These are phyloP conservation scores for Drosophila ercepeae DNA, from an alignment of 1,140 invertebrate genomes.

Conservation along the genomic window DNA sequence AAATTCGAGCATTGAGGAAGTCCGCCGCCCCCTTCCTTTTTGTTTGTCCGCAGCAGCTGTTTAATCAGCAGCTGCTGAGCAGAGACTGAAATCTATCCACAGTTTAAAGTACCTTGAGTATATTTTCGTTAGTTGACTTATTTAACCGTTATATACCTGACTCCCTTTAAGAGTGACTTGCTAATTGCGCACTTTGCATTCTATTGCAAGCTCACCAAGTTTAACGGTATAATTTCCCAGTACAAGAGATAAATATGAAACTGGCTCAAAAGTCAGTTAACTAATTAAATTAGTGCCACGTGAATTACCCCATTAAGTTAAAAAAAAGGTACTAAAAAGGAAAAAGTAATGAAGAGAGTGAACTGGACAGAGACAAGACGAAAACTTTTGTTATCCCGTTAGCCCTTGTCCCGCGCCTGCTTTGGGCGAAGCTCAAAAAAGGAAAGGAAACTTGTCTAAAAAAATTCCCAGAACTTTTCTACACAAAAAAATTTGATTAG, in stretches of 20 bases:
- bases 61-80: conserved; percentile 58
- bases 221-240: conserved; percentile 61
- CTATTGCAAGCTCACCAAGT: conserved; percentile 61
- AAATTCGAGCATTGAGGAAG: conserved; percentile 45
- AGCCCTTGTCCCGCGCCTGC: background rate
- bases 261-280: conserved; percentile 70
- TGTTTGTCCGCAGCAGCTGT: conserved; percentile 59
- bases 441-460: background rate
- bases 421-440: background rate
- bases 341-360: background rate
- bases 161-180: conserved; percentile 33
- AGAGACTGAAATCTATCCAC: conserved; percentile 27
- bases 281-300: conserved; percentile 78
- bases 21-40: background rate
- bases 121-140: conserved; percentile 36
- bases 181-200: conserved; percentile 77
- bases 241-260: conserved; percentile 23
- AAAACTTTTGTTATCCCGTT: conserved; percentile 40
- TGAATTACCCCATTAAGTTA: conserved; percentile 69
- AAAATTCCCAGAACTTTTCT: background rate
- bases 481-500: background rate
- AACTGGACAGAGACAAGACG: conserved; percentile 21
- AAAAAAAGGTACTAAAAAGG: conserved; percentile 1
- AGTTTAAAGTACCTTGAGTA: conserved; percentile 20
- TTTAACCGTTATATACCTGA: conserved; percentile 19